Conservation (phyloP, 2,888 invertebrate genomes). For the Melanchra persicariae region DNA sequence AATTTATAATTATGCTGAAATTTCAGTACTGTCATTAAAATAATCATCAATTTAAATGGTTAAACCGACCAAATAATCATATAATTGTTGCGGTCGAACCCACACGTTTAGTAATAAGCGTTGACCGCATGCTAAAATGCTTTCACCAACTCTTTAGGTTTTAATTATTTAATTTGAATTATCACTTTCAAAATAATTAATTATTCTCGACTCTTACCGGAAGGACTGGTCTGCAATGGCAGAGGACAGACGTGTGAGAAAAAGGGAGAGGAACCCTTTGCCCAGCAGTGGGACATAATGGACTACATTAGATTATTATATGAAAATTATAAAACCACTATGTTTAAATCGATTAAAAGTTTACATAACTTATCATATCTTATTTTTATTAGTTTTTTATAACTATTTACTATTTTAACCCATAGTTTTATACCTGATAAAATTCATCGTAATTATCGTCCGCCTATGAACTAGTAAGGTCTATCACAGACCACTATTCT, state of each 20-base stretch:
- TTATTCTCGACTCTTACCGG: too few species aligned
- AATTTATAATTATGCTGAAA: slow-evolving; percentile 31
- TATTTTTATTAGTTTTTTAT: neutral
- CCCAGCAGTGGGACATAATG: too few species aligned
- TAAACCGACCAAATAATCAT: slow-evolving; percentile 45
- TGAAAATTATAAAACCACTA: neutral
- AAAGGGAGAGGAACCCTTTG: too few species aligned
- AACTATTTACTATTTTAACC: too few species aligned
- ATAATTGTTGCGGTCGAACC: slow-evolving; percentile 43
- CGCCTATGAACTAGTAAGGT: neutral
- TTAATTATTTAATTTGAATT: slow-evolving; percentile 3
- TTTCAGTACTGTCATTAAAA: slow-evolving; percentile 35
- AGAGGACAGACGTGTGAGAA: too few species aligned
- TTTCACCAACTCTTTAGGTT: slow-evolving; percentile 32
- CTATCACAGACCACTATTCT: neutral
- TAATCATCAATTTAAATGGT: slow-evolving; percentile 43
- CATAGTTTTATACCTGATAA: too few species aligned
- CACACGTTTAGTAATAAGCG: slow-evolving; percentile 53
- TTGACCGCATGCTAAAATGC: slow-evolving; percentile 49
- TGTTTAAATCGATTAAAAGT: neutral
- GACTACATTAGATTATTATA: too few species aligned
- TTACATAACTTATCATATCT: neutral
- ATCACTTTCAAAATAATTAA: too few species aligned
- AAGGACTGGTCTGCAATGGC: too few species aligned
- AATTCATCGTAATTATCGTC: neutral